Base-by-base conservation (phyloP, 23 tunicate species). In the Ascidia mentula region DNA sequence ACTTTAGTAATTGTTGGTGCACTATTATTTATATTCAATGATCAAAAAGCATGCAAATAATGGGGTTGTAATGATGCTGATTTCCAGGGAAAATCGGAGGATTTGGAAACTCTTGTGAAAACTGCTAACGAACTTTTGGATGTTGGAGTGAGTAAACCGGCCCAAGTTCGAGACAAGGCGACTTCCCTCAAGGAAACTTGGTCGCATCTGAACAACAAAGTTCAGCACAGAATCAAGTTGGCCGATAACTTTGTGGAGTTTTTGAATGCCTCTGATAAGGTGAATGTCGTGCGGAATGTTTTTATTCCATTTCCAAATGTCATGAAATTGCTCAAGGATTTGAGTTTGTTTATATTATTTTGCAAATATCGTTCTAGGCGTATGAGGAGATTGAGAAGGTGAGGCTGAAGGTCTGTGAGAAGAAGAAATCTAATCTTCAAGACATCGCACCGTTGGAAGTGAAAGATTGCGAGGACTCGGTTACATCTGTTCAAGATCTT, bases 91-190 rank as follows among this genome's bases (percentile, higher is more conserved):
- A 85, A 84, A 77, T 46, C 79, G 36, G 30, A 5, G 37, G 89
- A 81, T 33, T 36, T 90, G 0, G 85, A 90, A 39, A 79, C 96
- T n/a, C 36, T 90, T 28, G 85, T 90, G 34, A 74, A 90, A 80
- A 90, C 86, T 5, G 96, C 96, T n/a, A 90, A 90, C 76, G 59
- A 79, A 7, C 74, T 90, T 37, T 60, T 92, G 37, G 98, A 87
- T 73, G 80, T 85, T 35, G 92, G 98, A 45, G 78, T 79, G 6
- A 75, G 65, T 70, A 73, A 73, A 9, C 86, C 88, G 20, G 79
- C 79, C 26, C 72, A 40, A 26, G 82, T 87, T 6, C 60, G 76
- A 18, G 78, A 74, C 22, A 71, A 74, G 37, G 96, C 89, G 17
- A 89, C 85, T 42, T 76, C 75, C 9, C 38, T 84, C 18, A 90